Base-by-base conservation (phyloP, 2,888 invertebrate genomes). In the Phytoseiulus persimilis region DNA sequence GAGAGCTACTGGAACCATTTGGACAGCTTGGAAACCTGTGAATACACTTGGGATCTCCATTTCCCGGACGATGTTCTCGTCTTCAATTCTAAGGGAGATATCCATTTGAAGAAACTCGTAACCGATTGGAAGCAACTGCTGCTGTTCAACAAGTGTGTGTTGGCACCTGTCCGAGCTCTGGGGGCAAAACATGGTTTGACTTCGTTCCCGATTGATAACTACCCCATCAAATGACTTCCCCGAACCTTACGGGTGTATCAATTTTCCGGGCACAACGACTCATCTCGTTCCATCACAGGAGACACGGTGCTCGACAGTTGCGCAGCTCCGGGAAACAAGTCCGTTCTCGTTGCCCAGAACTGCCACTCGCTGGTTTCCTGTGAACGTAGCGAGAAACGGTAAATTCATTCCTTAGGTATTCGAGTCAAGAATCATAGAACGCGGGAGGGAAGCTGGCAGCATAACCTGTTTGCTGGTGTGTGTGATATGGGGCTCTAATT, bases 61-160 rank as follows among this genome's bases (percentile, higher is more conserved):
- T 87, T 87, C 33, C 87, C 87, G 5, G 87, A 87, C 31, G 87
- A 87, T 33, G n/a, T 87, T 23, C 87, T 87, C 9, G 87, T 87
- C 0, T 87, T 87, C 23, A 31, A 33, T 87, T 32, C 45, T 14
- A 87, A 87, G 45, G 32, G 32, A 33, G 33, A 87, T 87, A 31
- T 87, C 9, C 87, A 87, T 31, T 14, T 65, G 65, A 33, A 87
- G n/a, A 87, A 32, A 33, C n/a, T 32, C 45, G 32, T 45, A 1
- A 28, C 31, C 6, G 39, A 45, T 28, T 45, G 87, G 39, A 87
- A 87, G 33, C n/a, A 87, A 9, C n/a, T 87, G 33, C 33, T 87
- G n/a, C 28, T 87, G 32, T 87, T 39, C 87, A 45, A 87, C 33
- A 87, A 87, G 31, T 87, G 33, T 45, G 33, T 87, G 32, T n/a